These are phyloP conservation scores for Ochropacha duplaris DNA, from an alignment of 2,888 invertebrate genomes.

Conservation along the genomic window DNA sequence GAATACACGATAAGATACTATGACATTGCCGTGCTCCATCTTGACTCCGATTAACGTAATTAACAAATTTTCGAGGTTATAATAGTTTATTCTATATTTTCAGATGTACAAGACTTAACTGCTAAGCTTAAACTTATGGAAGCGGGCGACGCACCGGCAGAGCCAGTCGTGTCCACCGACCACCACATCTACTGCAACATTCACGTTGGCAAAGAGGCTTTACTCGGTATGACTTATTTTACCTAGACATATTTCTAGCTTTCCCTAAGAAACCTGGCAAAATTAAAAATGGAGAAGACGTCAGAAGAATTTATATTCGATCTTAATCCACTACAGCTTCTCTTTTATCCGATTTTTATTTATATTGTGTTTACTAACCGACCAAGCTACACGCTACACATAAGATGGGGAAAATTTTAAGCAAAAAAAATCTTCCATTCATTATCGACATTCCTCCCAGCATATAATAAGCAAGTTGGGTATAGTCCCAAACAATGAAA, in stretches of 20 bases:
- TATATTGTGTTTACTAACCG: not conserved
- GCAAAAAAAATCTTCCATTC: too few relatives aligned
- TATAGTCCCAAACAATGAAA: constrained; percentile 35
- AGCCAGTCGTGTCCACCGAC: constrained; percentile 64
- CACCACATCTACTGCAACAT: constrained; percentile 79
- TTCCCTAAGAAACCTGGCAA: not conserved
- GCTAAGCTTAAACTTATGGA: constrained; percentile 87
- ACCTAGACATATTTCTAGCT: not conserved
- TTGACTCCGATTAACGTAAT: not conserved
- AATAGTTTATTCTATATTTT: constrained; percentile 41
- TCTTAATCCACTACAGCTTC: not conserved
- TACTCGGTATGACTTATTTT: constrained; percentile 70
- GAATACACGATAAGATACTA: not conserved
- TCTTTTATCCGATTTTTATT: not conserved
- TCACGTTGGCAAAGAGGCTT: constrained; percentile 67
- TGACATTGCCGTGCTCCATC: not conserved
- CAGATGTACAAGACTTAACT: constrained; percentile 88
- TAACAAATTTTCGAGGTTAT: not conserved
- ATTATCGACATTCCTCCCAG: constrained; percentile 19
- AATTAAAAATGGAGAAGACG: not conserved
- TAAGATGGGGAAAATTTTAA: too few relatives aligned
- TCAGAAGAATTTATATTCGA: not conserved
- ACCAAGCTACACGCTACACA: too few relatives aligned
- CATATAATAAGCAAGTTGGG: constrained; percentile 12
- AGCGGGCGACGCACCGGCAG: constrained; percentile 60